Percentiles rank a stretch among this genome's conserved stretches.
These are phyloP conservation scores for Scatophagus argus DNA, from an alignment of 2,113 vertebrate genomes.

Conservation along the genomic window DNA sequence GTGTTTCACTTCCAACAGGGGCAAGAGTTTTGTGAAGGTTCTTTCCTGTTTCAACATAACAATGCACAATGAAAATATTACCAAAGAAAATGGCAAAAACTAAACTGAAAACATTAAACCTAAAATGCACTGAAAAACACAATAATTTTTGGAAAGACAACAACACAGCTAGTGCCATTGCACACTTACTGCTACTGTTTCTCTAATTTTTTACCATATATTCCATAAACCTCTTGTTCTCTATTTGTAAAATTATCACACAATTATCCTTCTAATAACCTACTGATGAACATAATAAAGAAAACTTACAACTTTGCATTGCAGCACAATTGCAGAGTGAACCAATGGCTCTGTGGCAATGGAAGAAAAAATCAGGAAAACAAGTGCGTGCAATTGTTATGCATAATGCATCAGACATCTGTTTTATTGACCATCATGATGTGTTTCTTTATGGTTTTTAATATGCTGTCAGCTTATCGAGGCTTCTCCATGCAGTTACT, in stretches of 20 bases:
- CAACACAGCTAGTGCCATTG: background rate
- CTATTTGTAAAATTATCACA: background rate
- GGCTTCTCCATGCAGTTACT: slow-evolving; percentile 45
- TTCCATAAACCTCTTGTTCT: background rate
- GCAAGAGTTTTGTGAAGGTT: background rate
- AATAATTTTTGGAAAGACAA: no score
- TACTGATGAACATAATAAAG: slow-evolving; percentile 6
- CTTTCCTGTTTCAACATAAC: background rate
- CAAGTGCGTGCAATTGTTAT: slow-evolving; percentile 8
- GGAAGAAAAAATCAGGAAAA: background rate
- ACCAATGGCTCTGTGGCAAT: background rate
- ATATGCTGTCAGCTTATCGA: slow-evolving; percentile 60
- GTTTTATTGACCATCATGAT: slow-evolving; percentile 52
- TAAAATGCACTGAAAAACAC: background rate
- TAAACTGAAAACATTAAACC: background rate
- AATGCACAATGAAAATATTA: background rate
- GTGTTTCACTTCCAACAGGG: background rate
- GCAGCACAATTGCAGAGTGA: background rate
- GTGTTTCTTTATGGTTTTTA: slow-evolving; percentile 67
- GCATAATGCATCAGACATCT: slow-evolving; percentile 50
- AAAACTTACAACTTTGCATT: background rate
- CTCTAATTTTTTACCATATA: background rate
- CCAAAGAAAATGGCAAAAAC: no score
- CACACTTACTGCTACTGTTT: background rate
- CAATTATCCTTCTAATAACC: slow-evolving; percentile 1